Conservation (phyloP, 2,113 vertebrate species). For the Anthoscopus minutus region DNA sequence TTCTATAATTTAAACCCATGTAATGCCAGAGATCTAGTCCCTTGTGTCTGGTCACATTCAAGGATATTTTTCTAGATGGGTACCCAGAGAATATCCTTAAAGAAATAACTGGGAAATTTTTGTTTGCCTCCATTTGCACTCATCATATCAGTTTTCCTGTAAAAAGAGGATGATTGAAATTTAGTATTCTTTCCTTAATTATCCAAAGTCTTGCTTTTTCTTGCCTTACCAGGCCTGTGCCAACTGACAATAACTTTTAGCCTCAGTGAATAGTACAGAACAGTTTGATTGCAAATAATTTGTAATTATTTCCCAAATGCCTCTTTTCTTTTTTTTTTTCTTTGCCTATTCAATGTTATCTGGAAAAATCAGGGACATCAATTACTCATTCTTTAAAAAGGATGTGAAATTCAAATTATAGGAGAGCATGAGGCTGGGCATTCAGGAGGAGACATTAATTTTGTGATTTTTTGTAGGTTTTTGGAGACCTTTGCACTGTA, state of each 20-base stretch:
- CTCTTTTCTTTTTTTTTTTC: not conserved
- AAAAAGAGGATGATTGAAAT: not conserved
- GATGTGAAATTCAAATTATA: constrained; percentile 14
- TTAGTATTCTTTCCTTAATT: not conserved
- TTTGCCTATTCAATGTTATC: not conserved
- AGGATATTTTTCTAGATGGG: not conserved
- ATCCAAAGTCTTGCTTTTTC: not conserved
- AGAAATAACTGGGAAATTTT: not conserved
- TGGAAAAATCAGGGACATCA: not conserved
- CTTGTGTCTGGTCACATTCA: not conserved
- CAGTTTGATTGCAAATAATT: not conserved
- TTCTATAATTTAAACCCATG: not conserved
- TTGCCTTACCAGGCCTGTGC: not conserved
- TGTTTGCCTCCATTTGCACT: not conserved
- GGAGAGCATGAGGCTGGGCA: not conserved
- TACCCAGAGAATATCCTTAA: not conserved
- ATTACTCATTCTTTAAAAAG: not conserved
- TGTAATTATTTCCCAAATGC: not conserved
- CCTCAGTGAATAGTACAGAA: not conserved
- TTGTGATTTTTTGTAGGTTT: constrained; percentile 10
- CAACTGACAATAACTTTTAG: not conserved
- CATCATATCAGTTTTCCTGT: not conserved
- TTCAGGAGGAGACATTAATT: not conserved
- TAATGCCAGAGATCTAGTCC: not conserved
- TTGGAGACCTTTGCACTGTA: not conserved